Percentiles rank a stretch among this genome's conserved stretches.
Evolutionary conservation across 2,888 invertebrate genomes (phyloP).

Genomic region (Thymelicus lineola): DNA sequence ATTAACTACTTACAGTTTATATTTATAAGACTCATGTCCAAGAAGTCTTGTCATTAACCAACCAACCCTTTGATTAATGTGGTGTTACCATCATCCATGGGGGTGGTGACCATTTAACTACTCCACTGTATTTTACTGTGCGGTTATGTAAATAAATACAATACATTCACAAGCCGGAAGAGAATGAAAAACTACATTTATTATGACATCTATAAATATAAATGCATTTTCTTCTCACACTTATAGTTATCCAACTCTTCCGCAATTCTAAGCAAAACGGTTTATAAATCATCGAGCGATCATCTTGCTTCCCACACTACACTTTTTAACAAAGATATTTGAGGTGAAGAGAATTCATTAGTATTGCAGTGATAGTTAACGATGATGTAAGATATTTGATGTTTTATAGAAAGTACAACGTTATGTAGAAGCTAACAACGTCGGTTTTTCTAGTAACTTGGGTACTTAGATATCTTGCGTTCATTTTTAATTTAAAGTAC

Average conservation of each 20-base stretch:
- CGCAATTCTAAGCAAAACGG: conserved; percentile 23
- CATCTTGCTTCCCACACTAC: conserved; percentile 26
- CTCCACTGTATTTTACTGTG: no score
- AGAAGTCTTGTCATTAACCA: no score
- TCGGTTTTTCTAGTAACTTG: no score
- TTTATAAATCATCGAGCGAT: conserved; percentile 19
- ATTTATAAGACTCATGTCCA: no score
- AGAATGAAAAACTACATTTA: neutral
- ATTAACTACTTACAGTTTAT: no score
- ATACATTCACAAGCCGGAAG: neutral
- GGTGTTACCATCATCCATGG: no score
- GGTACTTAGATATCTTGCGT: no score
- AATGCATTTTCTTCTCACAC: conserved; percentile 8
- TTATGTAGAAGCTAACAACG: neutral
- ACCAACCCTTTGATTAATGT: no score
- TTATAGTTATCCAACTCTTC: conserved; percentile 17
- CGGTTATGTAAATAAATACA: no score
- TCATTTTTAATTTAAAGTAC: no score
- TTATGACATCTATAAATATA: neutral
- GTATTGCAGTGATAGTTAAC: neutral
- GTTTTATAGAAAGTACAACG: neutral
- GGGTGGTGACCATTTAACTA: no score
- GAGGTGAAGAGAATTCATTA: conserved; percentile 23
- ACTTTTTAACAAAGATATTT: conserved; percentile 18
- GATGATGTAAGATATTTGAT: neutral